phyloP scores from a whole-genome alignment of 2,888 invertebrate species.

The Argyra leucocephala region DNA sequence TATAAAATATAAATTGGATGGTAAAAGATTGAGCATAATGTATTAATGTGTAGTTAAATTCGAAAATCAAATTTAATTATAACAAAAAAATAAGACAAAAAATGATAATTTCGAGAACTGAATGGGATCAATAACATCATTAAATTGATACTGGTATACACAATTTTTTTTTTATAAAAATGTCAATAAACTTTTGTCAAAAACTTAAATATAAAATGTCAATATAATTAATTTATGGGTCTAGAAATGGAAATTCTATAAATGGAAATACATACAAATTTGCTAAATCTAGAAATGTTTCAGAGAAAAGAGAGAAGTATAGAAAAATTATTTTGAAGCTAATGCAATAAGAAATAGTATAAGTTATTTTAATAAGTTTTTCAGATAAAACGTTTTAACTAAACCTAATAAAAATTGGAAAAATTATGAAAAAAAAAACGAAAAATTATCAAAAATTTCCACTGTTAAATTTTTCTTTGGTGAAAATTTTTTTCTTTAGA shows the following conservation, averaged over 20 bases:
- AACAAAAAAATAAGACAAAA: neutral
- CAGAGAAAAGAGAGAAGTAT: neutral
- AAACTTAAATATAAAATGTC: neutral
- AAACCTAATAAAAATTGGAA: no score
- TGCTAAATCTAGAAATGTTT: neutral
- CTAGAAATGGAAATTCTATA: neutral
- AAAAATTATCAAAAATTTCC: no score
- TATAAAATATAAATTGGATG: no score
- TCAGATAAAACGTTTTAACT: no score
- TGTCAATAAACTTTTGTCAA: neutral
- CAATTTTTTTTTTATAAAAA: neutral
- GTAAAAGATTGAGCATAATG: neutral
- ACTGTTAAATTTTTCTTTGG: no score
- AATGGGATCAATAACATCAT: constrained; percentile 1
- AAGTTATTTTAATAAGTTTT: no score
- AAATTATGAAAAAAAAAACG: no score
- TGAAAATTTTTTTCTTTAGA: no score
- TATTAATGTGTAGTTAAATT: neutral
- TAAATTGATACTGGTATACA: neutral
- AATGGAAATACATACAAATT: neutral
- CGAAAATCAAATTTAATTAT: neutral
- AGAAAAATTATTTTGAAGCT: no score
- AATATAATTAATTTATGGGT: neutral
- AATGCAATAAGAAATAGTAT: no score
- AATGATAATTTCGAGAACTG: no score